Conservation (phyloP, 2,797 vertebrate genomes). For the Danio aesculapii region DNA sequence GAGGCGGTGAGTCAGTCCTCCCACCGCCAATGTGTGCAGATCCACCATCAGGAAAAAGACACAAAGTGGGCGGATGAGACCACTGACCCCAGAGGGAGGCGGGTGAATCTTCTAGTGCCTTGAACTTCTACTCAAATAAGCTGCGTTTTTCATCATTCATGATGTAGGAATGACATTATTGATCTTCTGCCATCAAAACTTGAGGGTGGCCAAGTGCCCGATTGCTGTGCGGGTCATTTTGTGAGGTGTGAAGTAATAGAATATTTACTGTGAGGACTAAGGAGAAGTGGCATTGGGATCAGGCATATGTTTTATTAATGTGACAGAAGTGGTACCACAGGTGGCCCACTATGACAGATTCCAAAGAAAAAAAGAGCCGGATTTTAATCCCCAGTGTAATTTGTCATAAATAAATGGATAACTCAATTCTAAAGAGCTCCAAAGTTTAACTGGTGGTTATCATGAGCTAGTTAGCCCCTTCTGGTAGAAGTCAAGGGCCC, state of each 20-base stretch:
- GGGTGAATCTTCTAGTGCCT: not conserved
- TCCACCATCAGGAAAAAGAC: slow-evolving; percentile 17
- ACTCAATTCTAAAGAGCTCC: too few species aligned
- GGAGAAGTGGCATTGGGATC: not conserved
- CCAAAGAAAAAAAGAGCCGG: not conserved
- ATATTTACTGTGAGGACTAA: slow-evolving; percentile 20
- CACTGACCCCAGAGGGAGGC: slow-evolving; percentile 42
- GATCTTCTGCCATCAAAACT: slow-evolving; percentile 19
- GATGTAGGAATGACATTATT: slow-evolving; percentile 11
- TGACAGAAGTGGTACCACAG: slow-evolving; percentile 17
- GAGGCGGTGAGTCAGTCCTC: slow-evolving; percentile 48
- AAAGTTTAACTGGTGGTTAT: too few species aligned
- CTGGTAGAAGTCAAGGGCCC: too few species aligned
- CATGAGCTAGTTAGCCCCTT: too few species aligned
- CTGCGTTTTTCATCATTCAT: slow-evolving; percentile 24
- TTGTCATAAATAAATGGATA: too few species aligned
- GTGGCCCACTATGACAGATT: slow-evolving; percentile 14
- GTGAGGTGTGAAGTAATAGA: slow-evolving; percentile 12
- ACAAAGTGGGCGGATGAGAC: slow-evolving; percentile 42
- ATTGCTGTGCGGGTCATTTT: not conserved
- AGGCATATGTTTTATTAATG: slow-evolving; percentile 33
- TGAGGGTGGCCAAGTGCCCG: not conserved
- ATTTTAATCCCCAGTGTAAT: not conserved
- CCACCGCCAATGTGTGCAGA: slow-evolving; percentile 9
- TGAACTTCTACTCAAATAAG: slow-evolving; percentile 23